These are phyloP conservation scores for Chrysotoxum bicinctum DNA, from an alignment of 2,888 invertebrate genomes.

Conservation along the genomic window DNA sequence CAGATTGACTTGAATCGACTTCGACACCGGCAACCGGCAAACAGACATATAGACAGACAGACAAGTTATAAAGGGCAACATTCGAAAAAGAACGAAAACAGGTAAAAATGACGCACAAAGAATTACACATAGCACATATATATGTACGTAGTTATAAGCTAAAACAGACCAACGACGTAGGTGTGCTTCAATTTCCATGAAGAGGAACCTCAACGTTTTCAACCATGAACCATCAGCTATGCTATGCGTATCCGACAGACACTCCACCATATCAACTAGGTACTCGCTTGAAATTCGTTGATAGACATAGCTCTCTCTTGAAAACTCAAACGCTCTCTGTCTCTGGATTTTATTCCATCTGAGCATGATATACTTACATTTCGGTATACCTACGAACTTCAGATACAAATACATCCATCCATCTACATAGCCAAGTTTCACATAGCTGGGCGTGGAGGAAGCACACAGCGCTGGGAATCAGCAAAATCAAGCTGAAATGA, in stretches of 20 bases:
- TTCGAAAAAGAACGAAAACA: constrained; percentile 38
- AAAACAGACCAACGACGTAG: background rate
- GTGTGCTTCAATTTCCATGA: constrained; percentile 14
- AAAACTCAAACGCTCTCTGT: constrained; percentile 50
- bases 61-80: constrained; percentile 28
- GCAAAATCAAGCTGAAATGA: constrained; percentile 61
- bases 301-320: constrained; percentile 41
- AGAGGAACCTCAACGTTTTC: constrained; percentile 48
- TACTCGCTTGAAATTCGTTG: constrained; percentile 1
- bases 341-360: constrained; percentile 41
- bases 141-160: background rate
- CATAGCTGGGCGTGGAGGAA: constrained; percentile 49
- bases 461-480: constrained; percentile 33
- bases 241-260: constrained; percentile 57
- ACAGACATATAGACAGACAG: constrained; percentile 16
- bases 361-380: constrained; percentile 46
- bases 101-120: constrained; percentile 56
- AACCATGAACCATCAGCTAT: constrained; percentile 18
- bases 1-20: constrained; percentile 65
- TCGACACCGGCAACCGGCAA: constrained; percentile 13
- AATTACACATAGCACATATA: background rate
- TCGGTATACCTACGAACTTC: constrained; percentile 10
- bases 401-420: constrained; percentile 31
- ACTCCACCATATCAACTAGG: constrained; percentile 14
- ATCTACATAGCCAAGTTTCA: constrained; percentile 37